phyloP scores from a whole-genome alignment of 2,797 vertebrate genomes.

The Micrastur ruficollis region DNA sequence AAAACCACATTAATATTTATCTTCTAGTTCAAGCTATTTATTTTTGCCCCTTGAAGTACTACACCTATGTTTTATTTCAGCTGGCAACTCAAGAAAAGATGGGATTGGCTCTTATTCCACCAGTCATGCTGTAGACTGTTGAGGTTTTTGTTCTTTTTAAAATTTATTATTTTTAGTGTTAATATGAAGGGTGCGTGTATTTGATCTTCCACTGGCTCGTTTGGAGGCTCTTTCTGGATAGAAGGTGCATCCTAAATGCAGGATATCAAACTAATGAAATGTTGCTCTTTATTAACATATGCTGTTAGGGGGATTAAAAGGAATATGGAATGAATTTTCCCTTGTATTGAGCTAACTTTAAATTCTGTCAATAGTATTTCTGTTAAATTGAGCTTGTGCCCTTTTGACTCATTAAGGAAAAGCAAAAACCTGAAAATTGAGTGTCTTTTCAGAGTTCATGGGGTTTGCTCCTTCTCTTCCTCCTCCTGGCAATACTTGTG shows the following conservation, averaged over 20 bases:
- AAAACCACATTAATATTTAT: constrained; percentile 56
- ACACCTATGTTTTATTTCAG: neutral
- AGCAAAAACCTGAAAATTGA: neutral
- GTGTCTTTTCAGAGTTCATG: neutral
- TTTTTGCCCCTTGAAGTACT: constrained; percentile 49
- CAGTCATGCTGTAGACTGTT: neutral
- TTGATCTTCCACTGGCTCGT: neutral
- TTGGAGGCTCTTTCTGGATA: neutral
- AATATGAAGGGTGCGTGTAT: neutral
- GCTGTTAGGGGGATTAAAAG: neutral
- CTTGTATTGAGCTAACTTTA: neutral
- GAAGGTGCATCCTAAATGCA: neutral
- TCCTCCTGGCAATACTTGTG: neutral
- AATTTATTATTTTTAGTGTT: neutral
- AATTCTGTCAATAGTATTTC: neutral
- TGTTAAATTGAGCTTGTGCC: neutral
- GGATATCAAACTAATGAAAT: neutral
- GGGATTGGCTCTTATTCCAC: neutral
- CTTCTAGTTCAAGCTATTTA: constrained; percentile 33
- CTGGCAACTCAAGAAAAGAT: neutral
- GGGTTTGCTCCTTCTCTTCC: neutral
- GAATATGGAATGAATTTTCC: neutral
- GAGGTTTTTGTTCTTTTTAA: neutral
- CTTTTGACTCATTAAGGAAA: neutral
- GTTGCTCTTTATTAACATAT: neutral